phyloP scores from a whole-genome alignment of 2,797 vertebrate species.

The Schizothorax lantsangensis region DNA sequence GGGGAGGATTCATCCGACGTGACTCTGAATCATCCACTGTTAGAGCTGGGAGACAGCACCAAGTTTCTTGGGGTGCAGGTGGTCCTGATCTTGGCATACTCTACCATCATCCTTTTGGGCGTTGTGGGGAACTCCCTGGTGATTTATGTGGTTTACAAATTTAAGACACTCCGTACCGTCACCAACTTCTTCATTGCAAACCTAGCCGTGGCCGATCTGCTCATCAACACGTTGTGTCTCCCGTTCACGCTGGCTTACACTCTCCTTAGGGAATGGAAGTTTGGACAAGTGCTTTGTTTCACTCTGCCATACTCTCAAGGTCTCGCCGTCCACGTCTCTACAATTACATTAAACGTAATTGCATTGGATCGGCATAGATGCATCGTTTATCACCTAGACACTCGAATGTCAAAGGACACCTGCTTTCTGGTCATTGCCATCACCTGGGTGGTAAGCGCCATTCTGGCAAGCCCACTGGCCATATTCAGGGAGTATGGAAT shows the following conservation, averaged over 20 bases:
- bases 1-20: constrained; percentile 33
- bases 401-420: constrained; percentile 89
- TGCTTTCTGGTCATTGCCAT: constrained; percentile 90
- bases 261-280: constrained; percentile 90
- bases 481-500: constrained; percentile 92
- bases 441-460: constrained; percentile 89
- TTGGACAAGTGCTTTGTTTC: constrained; percentile 89
- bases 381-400: constrained; percentile 92
- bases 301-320: constrained; percentile 92
- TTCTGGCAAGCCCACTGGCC: constrained; percentile 90
- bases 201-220: constrained; percentile 90
- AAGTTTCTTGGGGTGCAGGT: constrained; percentile 87
- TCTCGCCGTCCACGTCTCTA: constrained; percentile 92
- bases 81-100: constrained; percentile 90
- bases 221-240: constrained; percentile 92
- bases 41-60: constrained; percentile 82
- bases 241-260: constrained; percentile 95
- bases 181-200: constrained; percentile 97
- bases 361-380: constrained; percentile 90
- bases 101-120: constrained; percentile 91
- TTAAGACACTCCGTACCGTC: constrained; percentile 93
- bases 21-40: constrained; percentile 59
- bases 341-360: constrained; percentile 92
- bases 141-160: constrained; percentile 91
- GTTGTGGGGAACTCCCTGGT: constrained; percentile 93